Base-by-base conservation (phyloP, 2,797 vertebrate genomes). In the Channa striata region DNA sequence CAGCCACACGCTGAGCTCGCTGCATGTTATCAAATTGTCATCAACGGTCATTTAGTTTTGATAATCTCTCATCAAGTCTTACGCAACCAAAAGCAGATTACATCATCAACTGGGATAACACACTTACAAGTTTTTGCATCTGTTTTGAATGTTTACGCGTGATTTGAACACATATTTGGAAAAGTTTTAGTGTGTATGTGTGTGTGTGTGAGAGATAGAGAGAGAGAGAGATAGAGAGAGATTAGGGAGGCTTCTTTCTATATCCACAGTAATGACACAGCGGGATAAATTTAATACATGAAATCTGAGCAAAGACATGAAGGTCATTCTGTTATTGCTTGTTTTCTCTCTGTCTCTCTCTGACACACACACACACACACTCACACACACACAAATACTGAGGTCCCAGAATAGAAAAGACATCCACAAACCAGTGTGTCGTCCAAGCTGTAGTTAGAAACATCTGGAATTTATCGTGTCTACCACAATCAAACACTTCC, bases 381-480 rank as follows among this genome's bases (percentile, higher is more conserved):
- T 36, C 59, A 54, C 42, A 14, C 17, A 20, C 56, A 64, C 50
- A 54, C 60, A 64, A 46, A 54, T 61, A 21, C 30, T 20, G 2
- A 11, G 42, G 25, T 33, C 36, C 52, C 46, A 59, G 59, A 73
- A 56, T 44, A 49, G 67, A 59, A 65, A 74, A 74, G 43, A 64
- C 19, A 77, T 74, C 39, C 56, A 63, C 46, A 47, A 68, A 61
- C 46, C 47, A 53, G 37, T 54, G 42, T 80, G 49, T 82, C 57
- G 12, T 12, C 17, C 11, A 1, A 53, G 61, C 53, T 58, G 25
- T 64, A 59, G 67, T 49, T 13, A 43, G 37, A 72, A 72, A 83
- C 85, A 86, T 83, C 78, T 86, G 82, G 77, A 87, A 80, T 16
- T 37, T 25, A 79, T 87, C 74, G 19, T 14, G 1, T 68, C 39